Conservation (phyloP, 2,113 vertebrate species). For the Myotis lucifugus region DNA sequence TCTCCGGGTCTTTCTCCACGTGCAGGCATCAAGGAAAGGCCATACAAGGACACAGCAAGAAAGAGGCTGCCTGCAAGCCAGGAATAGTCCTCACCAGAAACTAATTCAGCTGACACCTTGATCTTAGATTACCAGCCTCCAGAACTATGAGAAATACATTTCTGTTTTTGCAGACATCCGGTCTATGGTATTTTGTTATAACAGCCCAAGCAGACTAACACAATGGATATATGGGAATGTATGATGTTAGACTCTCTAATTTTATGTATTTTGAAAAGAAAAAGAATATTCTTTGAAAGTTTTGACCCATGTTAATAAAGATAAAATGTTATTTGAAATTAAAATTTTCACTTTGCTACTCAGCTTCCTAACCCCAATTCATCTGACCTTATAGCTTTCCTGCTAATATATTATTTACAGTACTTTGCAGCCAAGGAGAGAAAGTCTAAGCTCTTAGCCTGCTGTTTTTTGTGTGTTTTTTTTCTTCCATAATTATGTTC, state of each 20-base stretch:
- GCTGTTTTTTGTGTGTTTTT: not conserved
- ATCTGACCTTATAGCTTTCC: not conserved
- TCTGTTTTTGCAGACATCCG: not conserved
- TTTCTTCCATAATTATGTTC: not conserved
- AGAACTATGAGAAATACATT: not conserved
- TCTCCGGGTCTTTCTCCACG: not conserved
- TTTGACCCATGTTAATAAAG: constrained; percentile 17
- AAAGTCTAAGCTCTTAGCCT: not conserved
- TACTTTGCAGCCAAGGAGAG: not conserved
- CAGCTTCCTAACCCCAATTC: not conserved
- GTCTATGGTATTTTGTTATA: not conserved
- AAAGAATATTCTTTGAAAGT: not conserved
- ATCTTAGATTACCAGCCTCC: not conserved
- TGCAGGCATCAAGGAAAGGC: not conserved
- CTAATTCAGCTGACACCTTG: not conserved
- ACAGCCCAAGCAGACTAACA: not conserved
- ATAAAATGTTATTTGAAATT: not conserved
- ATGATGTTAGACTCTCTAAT: not conserved
- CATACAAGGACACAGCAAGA: not conserved
- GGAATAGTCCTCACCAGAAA: not conserved
- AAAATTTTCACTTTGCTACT: not conserved
- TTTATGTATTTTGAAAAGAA: not conserved
- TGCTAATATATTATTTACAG: not conserved
- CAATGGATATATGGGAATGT: not conserved
- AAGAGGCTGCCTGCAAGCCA: not conserved